A percentile compares a stretch with the other conserved stretches of the same genome.
These are phyloP conservation scores for Cheumatopsyche charites DNA, from an alignment of 1,140 invertebrate genomes.

Conservation along the genomic window DNA sequence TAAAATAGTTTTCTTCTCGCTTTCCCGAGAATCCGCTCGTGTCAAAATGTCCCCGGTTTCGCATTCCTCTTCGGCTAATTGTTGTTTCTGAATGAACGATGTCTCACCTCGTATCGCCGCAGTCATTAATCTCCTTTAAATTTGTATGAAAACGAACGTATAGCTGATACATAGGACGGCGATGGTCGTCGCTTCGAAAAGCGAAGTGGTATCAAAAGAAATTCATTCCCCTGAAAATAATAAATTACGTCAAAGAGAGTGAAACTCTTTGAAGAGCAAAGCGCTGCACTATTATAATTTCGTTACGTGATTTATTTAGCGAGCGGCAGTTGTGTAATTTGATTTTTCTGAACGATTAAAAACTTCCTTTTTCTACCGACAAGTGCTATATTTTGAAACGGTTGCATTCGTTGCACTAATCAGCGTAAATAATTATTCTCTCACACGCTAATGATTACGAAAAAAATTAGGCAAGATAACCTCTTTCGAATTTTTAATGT, in stretches of 20 bases:
- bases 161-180: neutral
- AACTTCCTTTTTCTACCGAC: no score
- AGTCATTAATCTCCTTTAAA: slow-evolving; percentile 12
- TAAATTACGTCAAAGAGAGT: neutral
- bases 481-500: no score
- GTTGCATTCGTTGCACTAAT: no score
- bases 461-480: no score
- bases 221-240: neutral
- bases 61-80: slow-evolving; percentile 22
- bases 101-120: slow-evolving; percentile 11
- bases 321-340: no score
- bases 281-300: no score
- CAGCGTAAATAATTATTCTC: no score
- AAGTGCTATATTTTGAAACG: no score
- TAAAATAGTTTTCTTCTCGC: neutral
- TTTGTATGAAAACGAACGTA: neutral
- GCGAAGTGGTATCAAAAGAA: neutral
- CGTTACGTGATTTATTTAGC: no score
- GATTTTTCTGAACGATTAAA: no score
- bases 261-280: slow-evolving; percentile 3
- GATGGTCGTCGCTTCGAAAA: neutral
- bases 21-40: neutral
- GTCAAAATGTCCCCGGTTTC: slow-evolving; percentile 23
- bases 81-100: slow-evolving; percentile 20
- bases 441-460: no score